These are phyloP conservation scores for Cinclus cinclus DNA, from an alignment of 2,113 vertebrate species.

Conservation along the genomic window DNA sequence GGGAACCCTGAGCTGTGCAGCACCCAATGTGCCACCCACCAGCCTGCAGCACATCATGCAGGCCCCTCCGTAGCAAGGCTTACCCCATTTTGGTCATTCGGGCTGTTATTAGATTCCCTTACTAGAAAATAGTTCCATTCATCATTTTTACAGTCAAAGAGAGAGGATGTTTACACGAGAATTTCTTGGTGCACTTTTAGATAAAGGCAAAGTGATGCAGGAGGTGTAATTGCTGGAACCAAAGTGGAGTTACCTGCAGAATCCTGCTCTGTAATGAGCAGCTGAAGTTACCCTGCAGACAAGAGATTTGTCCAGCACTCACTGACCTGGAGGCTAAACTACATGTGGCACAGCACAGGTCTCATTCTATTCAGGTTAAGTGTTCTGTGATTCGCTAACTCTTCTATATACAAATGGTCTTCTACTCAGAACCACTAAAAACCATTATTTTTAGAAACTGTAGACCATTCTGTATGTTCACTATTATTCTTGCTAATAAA, in stretches of 20 bases:
- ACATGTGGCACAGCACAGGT: not conserved
- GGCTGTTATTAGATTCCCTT: not conserved
- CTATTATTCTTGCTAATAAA: not conserved
- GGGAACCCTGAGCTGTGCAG: not conserved
- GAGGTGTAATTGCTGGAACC: not conserved
- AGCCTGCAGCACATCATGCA: not conserved
- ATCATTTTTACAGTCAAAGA: not conserved
- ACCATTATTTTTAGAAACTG: not conserved
- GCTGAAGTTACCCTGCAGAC: not conserved
- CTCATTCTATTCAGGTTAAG: not conserved
- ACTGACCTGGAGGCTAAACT: not conserved
- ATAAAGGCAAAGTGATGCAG: not conserved
- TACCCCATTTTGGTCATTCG: accelerated
- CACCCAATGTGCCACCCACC: not conserved
- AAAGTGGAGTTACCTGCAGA: not conserved
- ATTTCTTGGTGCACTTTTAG: not conserved
- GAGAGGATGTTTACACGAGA: not conserved
- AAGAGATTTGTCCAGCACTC: not conserved
- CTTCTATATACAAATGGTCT: not conserved
- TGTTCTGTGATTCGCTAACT: not conserved
- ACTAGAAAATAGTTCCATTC: not conserved
- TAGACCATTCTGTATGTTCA: not conserved
- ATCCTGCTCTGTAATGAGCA: not conserved
- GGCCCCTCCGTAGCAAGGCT: accelerated
- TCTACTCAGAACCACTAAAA: not conserved